A percentile compares a stretch with the other conserved stretches of the same genome.
These are phyloP conservation scores for Acanthopagrus latus DNA, from an alignment of 2,797 vertebrate species.

Conservation along the genomic window DNA sequence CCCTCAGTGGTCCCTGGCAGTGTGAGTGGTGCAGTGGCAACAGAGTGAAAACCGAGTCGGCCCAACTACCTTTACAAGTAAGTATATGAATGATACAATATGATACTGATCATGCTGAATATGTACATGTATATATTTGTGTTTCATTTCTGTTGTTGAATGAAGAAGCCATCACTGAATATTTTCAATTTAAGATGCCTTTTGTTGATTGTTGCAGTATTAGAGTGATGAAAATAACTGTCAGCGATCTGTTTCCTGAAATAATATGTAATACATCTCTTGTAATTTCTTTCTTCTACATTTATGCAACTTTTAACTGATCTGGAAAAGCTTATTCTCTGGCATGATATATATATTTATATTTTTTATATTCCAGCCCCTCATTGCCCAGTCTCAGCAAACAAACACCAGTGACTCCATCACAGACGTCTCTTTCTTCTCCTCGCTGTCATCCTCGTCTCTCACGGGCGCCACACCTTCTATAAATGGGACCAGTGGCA, in stretches of 20 bases:
- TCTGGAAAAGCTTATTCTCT: background rate
- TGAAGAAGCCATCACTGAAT: background rate
- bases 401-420: constrained; percentile 67
- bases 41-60: constrained; percentile 66
- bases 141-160: background rate
- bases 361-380: constrained; percentile 45
- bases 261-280: too few relatives aligned
- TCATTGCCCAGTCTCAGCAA: constrained; percentile 56
- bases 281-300: background rate
- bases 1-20: constrained; percentile 82
- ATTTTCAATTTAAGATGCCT: background rate
- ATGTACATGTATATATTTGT: background rate
- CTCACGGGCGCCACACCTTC: constrained; percentile 62
- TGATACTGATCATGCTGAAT: background rate
- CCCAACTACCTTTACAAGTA: constrained; percentile 72
- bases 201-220: background rate
- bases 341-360: background rate
- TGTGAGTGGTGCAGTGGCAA: constrained; percentile 78
- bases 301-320: background rate
- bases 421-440: constrained; percentile 78
- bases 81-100: constrained; percentile 17
- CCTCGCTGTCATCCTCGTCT: constrained; percentile 75
- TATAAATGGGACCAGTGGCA: constrained; percentile 48
- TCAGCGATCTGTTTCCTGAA: background rate
- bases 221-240: background rate